Base-by-base conservation (phyloP, 2,888 invertebrate species). In the Acronicta psi region DNA sequence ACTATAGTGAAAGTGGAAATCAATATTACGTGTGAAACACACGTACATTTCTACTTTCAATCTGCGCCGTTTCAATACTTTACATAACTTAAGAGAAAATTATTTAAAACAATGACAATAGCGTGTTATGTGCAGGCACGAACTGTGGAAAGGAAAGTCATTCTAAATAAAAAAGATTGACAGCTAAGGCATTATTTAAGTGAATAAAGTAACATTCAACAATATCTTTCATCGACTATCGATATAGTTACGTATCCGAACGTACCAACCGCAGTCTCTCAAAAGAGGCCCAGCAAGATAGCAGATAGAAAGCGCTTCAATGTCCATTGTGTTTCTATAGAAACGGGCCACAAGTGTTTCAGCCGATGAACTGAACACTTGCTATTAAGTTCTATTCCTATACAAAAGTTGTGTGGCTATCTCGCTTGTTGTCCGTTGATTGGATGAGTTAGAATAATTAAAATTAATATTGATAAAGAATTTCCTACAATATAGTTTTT, bases 251-350 rank as follows among this genome's bases (percentile, higher is more conserved):
- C 17, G 45, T 54, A 42, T 16, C 3, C 1, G 11, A 11, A 29
- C 11, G 29, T 29, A 11, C 11, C 29, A 11, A 29, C 29, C 11
- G n/a, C 23, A 45, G 31, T 46, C 57, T 56, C 20, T 59, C 62
- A 67, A 69, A 68, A 69, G 77, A 71, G 77, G 47, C 64, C 65
- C 59, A 59, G 49, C 62, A 51, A 77, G 77, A 79, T 77, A 77
- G 65, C 65, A 68, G 65, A 63, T 54, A 68, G 77, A 73, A 73
- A 65, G 69, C 63, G 43, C 62, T 71, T 74, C 56, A 77, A 72
- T 72, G 62, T 52, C 56, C 53, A 72, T 79, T 77, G 77, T 77
- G 58, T 54, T 50, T 20, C 44, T 46, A 45, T 59, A 62, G 67
- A 76, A 62, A 34, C 29, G 40, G 36, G 42, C n/a, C 50, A 46